Percentiles rank a stretch among this genome's conserved stretches.
These are phyloP conservation scores for Macrosteles quadrilineatus DNA, from an alignment of 1,140 invertebrate species.

Conservation along the genomic window DNA sequence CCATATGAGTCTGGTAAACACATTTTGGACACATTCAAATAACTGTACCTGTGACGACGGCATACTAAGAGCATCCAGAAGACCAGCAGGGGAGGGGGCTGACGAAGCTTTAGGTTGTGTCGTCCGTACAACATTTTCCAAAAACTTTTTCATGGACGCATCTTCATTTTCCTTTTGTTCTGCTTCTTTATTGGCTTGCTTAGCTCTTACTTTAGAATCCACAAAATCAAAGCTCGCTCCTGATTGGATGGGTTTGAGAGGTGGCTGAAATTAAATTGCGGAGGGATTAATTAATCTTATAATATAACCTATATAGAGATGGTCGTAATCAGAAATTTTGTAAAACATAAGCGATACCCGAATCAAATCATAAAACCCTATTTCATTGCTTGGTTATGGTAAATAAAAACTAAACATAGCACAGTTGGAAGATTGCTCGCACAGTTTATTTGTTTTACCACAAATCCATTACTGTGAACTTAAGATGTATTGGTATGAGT, in stretches of 20 bases:
- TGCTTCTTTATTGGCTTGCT: background rate
- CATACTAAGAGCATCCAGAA: background rate
- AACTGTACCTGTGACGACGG: background rate
- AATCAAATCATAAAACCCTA: background rate
- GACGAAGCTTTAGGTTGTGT: background rate
- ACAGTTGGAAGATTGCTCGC: no score
- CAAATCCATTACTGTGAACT: no score
- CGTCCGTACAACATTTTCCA: background rate
- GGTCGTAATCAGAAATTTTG: background rate
- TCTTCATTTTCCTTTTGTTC: background rate
- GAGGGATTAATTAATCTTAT: background rate
- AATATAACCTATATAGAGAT: background rate
- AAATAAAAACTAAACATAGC: background rate
- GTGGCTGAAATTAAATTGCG: background rate
- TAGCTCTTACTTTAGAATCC: background rate
- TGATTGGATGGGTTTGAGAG: background rate
- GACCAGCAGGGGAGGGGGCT: background rate
- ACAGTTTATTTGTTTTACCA: no score
- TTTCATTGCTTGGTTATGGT: background rate
- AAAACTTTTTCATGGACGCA: background rate
- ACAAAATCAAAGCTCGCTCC: slow-evolving; percentile 1
- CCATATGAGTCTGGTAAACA: no score
- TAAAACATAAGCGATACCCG: background rate
- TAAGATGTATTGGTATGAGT: no score
- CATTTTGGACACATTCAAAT: no score